Percentiles rank a stretch among this genome's conserved stretches.
Evolutionary conservation across 2,113 vertebrate species (phyloP).

Genomic region (Gorsachius goisagi): DNA sequence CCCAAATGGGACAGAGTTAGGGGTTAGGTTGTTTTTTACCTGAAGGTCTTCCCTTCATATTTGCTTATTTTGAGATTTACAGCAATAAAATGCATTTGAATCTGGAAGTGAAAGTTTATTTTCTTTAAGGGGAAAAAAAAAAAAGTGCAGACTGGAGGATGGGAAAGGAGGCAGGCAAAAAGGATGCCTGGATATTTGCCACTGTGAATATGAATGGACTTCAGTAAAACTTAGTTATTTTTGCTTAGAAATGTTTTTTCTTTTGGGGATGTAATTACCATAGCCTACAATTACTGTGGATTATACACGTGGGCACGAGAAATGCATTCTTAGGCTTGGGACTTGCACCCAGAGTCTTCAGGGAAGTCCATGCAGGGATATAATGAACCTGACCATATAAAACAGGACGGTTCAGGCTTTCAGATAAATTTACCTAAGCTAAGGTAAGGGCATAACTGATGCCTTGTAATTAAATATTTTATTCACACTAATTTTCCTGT

Average conservation of each 20-base stretch:
- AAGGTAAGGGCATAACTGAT: not conserved
- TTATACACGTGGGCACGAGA: not conserved
- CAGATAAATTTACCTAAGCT: not conserved
- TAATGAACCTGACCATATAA: fast-evolving
- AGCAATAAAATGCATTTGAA: not conserved
- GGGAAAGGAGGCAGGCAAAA: constrained; percentile 28
- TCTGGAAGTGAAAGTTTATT: not conserved
- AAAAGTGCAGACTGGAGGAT: not conserved
- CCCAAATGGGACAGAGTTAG: not conserved
- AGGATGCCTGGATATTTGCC: not conserved
- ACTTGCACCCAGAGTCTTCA: not conserved
- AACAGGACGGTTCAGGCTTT: not conserved
- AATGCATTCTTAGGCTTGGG: not conserved
- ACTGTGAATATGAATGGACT: not conserved
- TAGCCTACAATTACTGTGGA: not conserved
- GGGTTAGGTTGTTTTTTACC: not conserved
- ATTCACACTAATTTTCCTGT: not conserved
- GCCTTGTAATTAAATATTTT: not conserved
- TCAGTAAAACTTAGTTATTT: not conserved
- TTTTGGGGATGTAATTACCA: not conserved
- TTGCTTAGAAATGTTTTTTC: not conserved
- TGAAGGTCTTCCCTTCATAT: not conserved
- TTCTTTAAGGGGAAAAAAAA: not conserved
- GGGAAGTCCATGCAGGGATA: not conserved
- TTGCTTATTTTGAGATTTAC: not conserved